These are phyloP conservation scores for Phoeniculus purpureus DNA, from an alignment of 2,797 vertebrate species.

Conservation along the genomic window DNA sequence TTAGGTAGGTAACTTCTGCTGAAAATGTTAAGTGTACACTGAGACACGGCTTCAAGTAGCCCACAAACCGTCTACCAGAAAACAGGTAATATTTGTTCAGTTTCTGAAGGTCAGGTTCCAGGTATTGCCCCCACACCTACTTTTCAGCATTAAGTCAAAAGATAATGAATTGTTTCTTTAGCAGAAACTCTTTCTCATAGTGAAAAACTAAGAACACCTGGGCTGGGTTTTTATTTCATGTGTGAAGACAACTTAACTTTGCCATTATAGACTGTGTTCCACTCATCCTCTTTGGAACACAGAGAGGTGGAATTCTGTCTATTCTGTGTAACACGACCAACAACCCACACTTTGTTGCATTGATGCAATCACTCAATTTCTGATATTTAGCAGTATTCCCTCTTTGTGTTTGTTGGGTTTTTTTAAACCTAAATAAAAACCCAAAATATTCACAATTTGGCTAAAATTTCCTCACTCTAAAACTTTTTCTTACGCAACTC, in stretches of 20 bases:
- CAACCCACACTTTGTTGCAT: not conserved
- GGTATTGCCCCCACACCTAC: not conserved
- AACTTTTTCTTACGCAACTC: not conserved
- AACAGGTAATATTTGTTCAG: not conserved
- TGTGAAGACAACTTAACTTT: not conserved
- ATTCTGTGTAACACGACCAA: not conserved
- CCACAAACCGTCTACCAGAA: not conserved
- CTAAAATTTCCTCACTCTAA: not conserved
- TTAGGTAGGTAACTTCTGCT: not conserved
- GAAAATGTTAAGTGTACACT: not conserved
- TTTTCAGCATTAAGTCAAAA: not conserved
- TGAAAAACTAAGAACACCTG: not conserved
- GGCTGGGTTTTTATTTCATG: too few relatives aligned
- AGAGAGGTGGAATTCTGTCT: not conserved
- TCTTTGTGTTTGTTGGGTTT: not conserved
- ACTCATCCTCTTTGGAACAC: not conserved
- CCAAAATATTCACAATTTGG: not conserved
- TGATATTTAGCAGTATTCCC: not conserved
- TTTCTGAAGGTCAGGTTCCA: not conserved
- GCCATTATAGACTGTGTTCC: not conserved
- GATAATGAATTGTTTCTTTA: not conserved
- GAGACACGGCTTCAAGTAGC: not conserved
- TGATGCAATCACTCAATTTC: not conserved
- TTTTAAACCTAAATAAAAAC: not conserved
- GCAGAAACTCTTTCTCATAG: not conserved